Percentiles rank a stretch among this genome's conserved stretches.
Conservation (phyloP, 2,888 invertebrate genomes). For the Nomada fucata region DNA sequence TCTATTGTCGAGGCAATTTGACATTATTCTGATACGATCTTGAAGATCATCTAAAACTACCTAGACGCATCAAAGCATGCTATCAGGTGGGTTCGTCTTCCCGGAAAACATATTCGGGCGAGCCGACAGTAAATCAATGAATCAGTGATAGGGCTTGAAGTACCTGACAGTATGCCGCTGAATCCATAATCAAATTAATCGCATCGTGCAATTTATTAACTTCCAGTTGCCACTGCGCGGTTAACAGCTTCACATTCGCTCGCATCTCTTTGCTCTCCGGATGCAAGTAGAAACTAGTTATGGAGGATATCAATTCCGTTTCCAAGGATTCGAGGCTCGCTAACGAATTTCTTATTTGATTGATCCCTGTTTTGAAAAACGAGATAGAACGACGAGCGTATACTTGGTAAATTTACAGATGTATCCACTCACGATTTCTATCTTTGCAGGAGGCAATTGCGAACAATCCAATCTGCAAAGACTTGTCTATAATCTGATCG, state of each 20-base stretch:
- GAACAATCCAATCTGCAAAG: slow-evolving; percentile 89
- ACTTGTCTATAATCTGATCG: slow-evolving; percentile 88
- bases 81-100: not conserved
- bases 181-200: slow-evolving; percentile 89
- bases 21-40: slow-evolving; percentile 76
- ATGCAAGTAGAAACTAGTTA: slow-evolving; percentile 84
- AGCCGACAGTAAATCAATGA: too few relatives aligned
- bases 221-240: slow-evolving; percentile 87
- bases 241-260: slow-evolving; percentile 85
- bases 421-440: slow-evolving; percentile 81
- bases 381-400: not conserved
- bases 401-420: not conserved
- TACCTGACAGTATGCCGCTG: slow-evolving; percentile 89
- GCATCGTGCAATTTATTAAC: slow-evolving; percentile 86
- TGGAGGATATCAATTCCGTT: slow-evolving; percentile 88
- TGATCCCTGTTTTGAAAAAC: slow-evolving; percentile 84
- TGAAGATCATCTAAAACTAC: slow-evolving; percentile 81
- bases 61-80: slow-evolving; percentile 56
- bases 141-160: too few relatives aligned
- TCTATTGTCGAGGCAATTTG: slow-evolving; percentile 78
- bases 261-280: slow-evolving; percentile 85
- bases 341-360: slow-evolving; percentile 87
- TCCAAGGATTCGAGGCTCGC: slow-evolving; percentile 89
- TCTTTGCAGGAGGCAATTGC: slow-evolving; percentile 87
- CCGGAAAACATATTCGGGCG: too few relatives aligned